Percentiles rank a stretch among this genome's conserved stretches.
These are phyloP conservation scores for Unio delphinus DNA, from an alignment of 2,888 invertebrate genomes.

Conservation along the genomic window DNA sequence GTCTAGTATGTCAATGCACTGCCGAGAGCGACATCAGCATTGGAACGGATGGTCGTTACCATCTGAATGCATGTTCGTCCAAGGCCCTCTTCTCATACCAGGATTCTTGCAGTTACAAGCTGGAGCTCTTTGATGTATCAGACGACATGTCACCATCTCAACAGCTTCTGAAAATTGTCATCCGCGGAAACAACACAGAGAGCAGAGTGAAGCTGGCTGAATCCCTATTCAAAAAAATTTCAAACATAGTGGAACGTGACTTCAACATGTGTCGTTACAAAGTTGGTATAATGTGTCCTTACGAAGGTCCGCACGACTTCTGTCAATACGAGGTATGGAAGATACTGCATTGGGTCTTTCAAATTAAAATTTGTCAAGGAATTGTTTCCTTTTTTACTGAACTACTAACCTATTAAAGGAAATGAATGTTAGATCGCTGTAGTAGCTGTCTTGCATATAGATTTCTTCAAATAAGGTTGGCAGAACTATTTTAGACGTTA, in stretches of 20 bases:
- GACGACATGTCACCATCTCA: constrained; percentile 14
- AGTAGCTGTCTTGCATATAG: no score
- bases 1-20: constrained; percentile 36
- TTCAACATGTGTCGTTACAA: constrained; percentile 33
- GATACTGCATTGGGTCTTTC: background rate
- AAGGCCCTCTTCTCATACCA: constrained; percentile 34
- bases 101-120: constrained; percentile 27
- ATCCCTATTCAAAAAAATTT: constrained; percentile 22
- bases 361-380: background rate
- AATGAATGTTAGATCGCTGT: no score
- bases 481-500: no score
- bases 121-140: constrained; percentile 23
- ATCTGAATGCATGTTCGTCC: constrained; percentile 30
- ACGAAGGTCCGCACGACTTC: constrained; percentile 29
- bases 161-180: constrained; percentile 24
- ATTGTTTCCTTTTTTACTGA: no score
- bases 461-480: no score
- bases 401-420: no score
- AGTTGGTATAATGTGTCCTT: constrained; percentile 37
- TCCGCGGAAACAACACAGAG: constrained; percentile 14
- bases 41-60: constrained; percentile 22
- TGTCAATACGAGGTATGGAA: constrained; percentile 19
- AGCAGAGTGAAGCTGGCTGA: constrained; percentile 11
- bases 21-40: constrained; percentile 21
- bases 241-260: constrained; percentile 31